Evolutionary conservation across 2,113 vertebrate species (phyloP), one percentile per base, ranked within the genome.

Genomic region (Charadrius vociferus): DNA sequence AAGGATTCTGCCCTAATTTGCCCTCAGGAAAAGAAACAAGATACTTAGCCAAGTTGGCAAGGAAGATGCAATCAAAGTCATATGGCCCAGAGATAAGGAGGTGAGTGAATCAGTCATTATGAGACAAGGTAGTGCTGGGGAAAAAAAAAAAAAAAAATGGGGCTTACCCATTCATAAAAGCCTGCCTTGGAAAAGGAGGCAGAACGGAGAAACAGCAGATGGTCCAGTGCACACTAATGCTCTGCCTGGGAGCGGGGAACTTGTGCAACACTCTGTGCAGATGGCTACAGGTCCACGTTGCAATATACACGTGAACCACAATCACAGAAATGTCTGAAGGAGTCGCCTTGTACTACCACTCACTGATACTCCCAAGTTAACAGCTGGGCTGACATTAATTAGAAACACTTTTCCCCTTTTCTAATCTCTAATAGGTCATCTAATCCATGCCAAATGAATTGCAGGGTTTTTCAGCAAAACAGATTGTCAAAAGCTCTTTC

Each of bases 401-500:
- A 92, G 93, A 91, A 97, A 94, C 47, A 21, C 50, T 88, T 86
- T 77, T 21, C 34, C 45, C 71, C 23, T 47, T 84, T 93, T 88
- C 74, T 81, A 77, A 92, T 93, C 74, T 82, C 30, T 88, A 87
- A 85, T 43, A 93, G 84, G 84, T 95, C 81, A 73, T 77, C 53
- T 91, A 88, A 97, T 71, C 63, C 82, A 61, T 55, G 84, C 81
- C 89, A 91, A 91, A 66, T 58, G 67, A 93, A 86, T 68, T 61
- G 66, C 62, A 94, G 89, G 17, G 21, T 23, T 88, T 96, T 93
- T 86, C 84, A 91, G 66, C 67, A 95, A 95, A 97, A 95, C 67
- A 95, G 78, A 95, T 65, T 93, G 81, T 94, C 87, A 94, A 96
- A 96, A 83, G 63, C 59, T 86, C 63, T 97, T 89, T 93, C 12